phyloP scores from a whole-genome alignment of 2,113 vertebrate species.

The Pachyramphus minor region DNA sequence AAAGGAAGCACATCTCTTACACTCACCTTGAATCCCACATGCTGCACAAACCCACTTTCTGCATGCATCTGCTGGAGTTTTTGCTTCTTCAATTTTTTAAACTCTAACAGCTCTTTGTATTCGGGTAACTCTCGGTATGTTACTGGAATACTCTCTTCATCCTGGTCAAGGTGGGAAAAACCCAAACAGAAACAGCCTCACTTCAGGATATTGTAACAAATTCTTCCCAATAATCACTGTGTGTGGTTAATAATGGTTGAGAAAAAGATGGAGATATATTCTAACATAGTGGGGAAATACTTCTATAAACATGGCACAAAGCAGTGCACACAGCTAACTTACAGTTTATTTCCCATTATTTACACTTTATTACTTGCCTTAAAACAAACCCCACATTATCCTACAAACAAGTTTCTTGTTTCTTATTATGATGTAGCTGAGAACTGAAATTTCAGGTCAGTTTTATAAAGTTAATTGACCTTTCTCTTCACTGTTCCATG shows the following conservation, averaged over 20 bases:
- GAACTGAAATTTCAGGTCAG: neutral
- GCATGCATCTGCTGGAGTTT: constrained; percentile 90
- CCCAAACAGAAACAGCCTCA: neutral
- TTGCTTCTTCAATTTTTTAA: constrained; percentile 93
- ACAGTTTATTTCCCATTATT: neutral
- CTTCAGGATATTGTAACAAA: neutral
- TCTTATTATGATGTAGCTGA: no score
- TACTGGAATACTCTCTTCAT: constrained; percentile 90
- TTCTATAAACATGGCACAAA: neutral
- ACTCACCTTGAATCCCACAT: constrained; percentile 90
- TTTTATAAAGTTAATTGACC: neutral
- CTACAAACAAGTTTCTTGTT: neutral
- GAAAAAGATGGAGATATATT: neutral
- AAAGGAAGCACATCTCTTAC: neutral
- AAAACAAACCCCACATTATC: neutral
- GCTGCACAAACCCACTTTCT: constrained; percentile 83
- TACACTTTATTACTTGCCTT: neutral
- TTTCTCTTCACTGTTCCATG: neutral
- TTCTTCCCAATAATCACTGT: neutral
- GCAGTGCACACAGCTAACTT: neutral
- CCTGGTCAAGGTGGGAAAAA: constrained; percentile 69
- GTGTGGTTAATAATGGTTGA: neutral
- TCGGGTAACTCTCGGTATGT: constrained; percentile 85
- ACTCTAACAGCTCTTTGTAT: constrained; percentile 93
- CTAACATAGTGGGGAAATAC: neutral